phyloP scores from a whole-genome alignment of 2,797 vertebrate species.

The Enteromius mattozi region DNA sequence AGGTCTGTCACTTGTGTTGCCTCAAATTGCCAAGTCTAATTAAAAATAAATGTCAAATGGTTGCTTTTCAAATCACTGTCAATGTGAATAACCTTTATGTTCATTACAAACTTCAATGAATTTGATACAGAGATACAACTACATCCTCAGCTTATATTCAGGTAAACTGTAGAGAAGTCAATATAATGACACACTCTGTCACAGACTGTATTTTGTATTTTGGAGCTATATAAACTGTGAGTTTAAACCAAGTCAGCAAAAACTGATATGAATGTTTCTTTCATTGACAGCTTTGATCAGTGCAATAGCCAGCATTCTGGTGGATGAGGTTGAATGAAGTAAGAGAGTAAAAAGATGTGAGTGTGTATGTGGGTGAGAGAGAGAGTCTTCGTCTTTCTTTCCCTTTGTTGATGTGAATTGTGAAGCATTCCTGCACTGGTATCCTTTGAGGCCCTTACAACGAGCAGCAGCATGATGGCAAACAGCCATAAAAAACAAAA shows the following conservation, averaged over 20 bases:
- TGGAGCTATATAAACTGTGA: conserved; percentile 27
- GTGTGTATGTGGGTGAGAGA: conserved; percentile 30
- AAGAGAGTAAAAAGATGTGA: conserved; percentile 9
- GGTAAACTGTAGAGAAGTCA: conserved; percentile 26
- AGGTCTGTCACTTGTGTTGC: neutral
- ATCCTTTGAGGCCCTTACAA: conserved; percentile 60
- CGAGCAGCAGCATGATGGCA: conserved; percentile 63
- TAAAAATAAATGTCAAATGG: neutral
- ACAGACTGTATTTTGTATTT: conserved; percentile 54
- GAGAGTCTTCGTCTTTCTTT: conserved; percentile 51
- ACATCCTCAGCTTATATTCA: conserved; percentile 35
- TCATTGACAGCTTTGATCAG: conserved; percentile 53
- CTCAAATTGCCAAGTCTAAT: neutral
- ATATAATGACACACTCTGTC: conserved; percentile 40
- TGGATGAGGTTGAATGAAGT: conserved; percentile 53
- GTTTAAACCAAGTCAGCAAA: conserved; percentile 44
- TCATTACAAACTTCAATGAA: neutral
- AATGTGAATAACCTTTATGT: conserved; percentile 7
- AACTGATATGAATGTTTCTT: conserved; percentile 35
- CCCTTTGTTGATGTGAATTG: conserved; percentile 63
- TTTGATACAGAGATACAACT: neutral
- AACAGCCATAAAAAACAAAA: conserved; percentile 48
- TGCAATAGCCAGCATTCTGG: conserved; percentile 62
- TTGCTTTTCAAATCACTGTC: neutral
- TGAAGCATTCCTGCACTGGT: conserved; percentile 60